Base-by-base conservation (phyloP, 2,888 invertebrate genomes). In the Rhagonycha fulva region DNA sequence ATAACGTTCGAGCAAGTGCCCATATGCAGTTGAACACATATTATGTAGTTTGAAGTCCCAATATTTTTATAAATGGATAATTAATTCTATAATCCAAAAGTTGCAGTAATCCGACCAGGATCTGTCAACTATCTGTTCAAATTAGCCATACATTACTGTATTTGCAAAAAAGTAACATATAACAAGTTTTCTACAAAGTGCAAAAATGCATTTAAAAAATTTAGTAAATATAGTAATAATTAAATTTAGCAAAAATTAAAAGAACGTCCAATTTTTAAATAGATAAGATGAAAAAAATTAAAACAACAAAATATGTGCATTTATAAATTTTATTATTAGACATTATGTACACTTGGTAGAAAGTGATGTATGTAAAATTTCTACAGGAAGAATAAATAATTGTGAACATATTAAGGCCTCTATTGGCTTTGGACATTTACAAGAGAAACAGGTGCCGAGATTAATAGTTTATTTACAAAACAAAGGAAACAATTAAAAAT, bases 351-450 rank as follows among this genome's bases (percentile, higher is more conserved):
- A 82, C 81, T 80, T 79, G 76, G 80, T 82, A 82, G 79, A 82
- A 82, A 81, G 84, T 84, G 85, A 84, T 84, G 84, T 63, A 67
- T 72, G 70, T 77, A 74, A 77, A 77, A 69, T 75, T 70, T 84
- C 83, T 83, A 84, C 83, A 82, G 82, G 82, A 82, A 75, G 82
- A 82, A 82, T 78, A 79, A 83, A 81, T 80, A 78, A 77, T 73
- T 80, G 79, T 79, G 76, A 80, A 79, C 77, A 79, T 83, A 78
- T 83, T 86, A 86, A 86, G 86, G 86, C 86, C 86, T 85, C 86
- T 85, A 85, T 82, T 86, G 86, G 86, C 86, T 85, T 84, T 84
- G 84, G 85, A 84, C 84, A 83, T 82, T 84, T 80, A 84, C 78
- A 82, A 78, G 82, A 80, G 80, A 82, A 82, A 80, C 81, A 80